These are phyloP conservation scores for Ctena decussata DNA, from an alignment of 2,888 invertebrate species.

Conservation along the genomic window DNA sequence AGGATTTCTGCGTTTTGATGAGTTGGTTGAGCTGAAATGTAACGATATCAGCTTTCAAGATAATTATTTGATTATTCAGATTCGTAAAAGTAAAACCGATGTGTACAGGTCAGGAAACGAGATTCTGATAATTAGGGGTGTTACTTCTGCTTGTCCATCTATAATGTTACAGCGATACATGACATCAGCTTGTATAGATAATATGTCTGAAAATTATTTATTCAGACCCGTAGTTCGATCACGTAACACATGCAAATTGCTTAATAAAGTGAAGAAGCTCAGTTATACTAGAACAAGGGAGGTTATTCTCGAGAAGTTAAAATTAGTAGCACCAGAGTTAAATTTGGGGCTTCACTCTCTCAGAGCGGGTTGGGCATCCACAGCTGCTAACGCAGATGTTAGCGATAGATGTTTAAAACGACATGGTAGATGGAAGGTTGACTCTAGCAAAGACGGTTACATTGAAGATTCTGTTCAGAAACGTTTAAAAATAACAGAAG, in stretches of 20 bases:
- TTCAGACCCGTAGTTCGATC: no score
- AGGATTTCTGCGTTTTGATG: slow-evolving; percentile 13
- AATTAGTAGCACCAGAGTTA: slow-evolving; percentile 16
- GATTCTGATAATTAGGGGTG: slow-evolving; percentile 20
- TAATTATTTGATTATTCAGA: slow-evolving; percentile 16
- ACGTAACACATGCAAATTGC: no score
- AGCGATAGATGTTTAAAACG: slow-evolving; percentile 30
- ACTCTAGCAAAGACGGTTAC: not conserved
- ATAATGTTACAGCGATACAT: slow-evolving; percentile 12
- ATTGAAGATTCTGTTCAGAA: not conserved
- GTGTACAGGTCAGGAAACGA: slow-evolving; percentile 28
- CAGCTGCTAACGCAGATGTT: slow-evolving; percentile 21
- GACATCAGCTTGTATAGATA: no score
- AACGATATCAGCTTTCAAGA: slow-evolving; percentile 24
- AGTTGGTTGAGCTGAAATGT: slow-evolving; percentile 22
- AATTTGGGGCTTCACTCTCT: slow-evolving; percentile 14
- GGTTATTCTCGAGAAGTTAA: slow-evolving; percentile 30
- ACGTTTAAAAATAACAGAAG: not conserved
- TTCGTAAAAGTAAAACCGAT: slow-evolving; percentile 39
- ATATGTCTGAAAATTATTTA: no score
- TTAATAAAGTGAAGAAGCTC: slow-evolving; percentile 20
- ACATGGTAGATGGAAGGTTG: slow-evolving; percentile 34
- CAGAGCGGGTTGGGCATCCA: slow-evolving; percentile 17
- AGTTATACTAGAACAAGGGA: slow-evolving; percentile 33
- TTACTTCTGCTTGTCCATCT: slow-evolving; percentile 31